Conservation (phyloP, 2,888 invertebrate species). For the Julus scandinavius region DNA sequence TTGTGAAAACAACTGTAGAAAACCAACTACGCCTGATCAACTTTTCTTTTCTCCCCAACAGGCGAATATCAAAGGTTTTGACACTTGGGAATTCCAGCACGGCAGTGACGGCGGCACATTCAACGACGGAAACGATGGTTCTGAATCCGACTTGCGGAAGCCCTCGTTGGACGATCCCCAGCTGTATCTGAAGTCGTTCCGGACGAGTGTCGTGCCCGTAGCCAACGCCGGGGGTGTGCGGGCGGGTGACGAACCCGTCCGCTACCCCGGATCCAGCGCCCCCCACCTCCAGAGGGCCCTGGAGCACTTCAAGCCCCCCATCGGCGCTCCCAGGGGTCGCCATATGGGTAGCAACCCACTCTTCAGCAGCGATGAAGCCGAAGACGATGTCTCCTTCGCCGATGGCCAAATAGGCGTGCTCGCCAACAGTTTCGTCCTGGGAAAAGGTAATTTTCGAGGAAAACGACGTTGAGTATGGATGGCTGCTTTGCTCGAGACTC, state of each 20-base stretch:
- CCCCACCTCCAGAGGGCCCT: neutral
- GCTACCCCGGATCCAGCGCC: neutral
- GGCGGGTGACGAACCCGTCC: neutral
- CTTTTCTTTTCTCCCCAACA: neutral
- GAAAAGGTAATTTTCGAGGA: slow-evolving; percentile 63
- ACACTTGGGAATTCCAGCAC: slow-evolving; percentile 60
- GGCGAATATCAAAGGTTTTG: slow-evolving; percentile 32
- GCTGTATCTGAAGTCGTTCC: neutral
- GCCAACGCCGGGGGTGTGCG: neutral
- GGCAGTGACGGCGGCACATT: slow-evolving; percentile 56
- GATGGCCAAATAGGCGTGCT: slow-evolving; percentile 61
- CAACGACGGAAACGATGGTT: slow-evolving; percentile 56
- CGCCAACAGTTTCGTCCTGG: slow-evolving; percentile 63
- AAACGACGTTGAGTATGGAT: too few species aligned
- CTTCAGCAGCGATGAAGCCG: slow-evolving; percentile 60
- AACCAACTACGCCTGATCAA: too few species aligned
- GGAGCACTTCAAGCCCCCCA: neutral
- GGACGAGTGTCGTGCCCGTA: neutral
- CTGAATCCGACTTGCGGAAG: neutral
- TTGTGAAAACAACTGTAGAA: too few species aligned
- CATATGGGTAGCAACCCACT: neutral
- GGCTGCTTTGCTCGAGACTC: too few species aligned
- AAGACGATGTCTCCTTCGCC: slow-evolving; percentile 67
- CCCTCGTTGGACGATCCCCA: neutral
- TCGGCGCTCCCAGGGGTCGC: neutral